Percentiles rank a stretch among this genome's conserved stretches.
Conservation (phyloP, 2,888 invertebrate species). For the Priocnemis perturbator region DNA sequence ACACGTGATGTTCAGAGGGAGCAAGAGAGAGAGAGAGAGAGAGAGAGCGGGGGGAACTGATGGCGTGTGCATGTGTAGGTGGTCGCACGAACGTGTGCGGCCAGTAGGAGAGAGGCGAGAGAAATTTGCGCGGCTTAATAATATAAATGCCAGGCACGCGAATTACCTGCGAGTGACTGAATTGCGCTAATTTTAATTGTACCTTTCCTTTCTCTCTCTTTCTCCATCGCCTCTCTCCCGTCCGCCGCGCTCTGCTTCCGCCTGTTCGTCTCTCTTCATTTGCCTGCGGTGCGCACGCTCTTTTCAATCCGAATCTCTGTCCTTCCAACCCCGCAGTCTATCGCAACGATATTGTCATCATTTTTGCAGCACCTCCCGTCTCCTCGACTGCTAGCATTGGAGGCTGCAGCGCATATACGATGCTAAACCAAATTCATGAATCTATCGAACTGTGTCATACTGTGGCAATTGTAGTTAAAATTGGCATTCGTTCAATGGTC, state of each 20-base stretch:
- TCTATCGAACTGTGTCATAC: too few relatives aligned
- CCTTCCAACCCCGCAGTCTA: conserved; percentile 33
- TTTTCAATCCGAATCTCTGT: conserved; percentile 38
- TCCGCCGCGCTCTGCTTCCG: conserved; percentile 26
- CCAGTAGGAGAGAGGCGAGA: conserved; percentile 38
- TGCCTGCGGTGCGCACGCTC: conserved; percentile 52
- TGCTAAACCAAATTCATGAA: too few relatives aligned
- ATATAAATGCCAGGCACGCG: conserved; percentile 71
- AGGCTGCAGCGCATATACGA: too few relatives aligned
- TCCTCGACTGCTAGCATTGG: conserved; percentile 11
- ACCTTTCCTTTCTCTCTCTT: conserved; percentile 56
- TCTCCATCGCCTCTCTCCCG: conserved; percentile 25
- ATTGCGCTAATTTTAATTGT: conserved; percentile 73
- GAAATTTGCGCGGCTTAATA: conserved; percentile 70
- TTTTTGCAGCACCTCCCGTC: conserved; percentile 16
- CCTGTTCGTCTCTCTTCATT: conserved; percentile 26
- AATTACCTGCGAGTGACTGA: conserved; percentile 69
- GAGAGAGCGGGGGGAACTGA: not conserved
- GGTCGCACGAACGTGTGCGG: conserved; percentile 4
- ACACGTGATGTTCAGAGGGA: conserved; percentile 17
- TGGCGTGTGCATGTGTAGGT: not conserved
- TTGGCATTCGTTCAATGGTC: too few relatives aligned
- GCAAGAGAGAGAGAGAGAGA: conserved; percentile 34
- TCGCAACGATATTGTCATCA: conserved; percentile 7
- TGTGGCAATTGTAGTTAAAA: too few relatives aligned